Conservation (phyloP, 2,888 invertebrate genomes). For the Brachyptera putata region DNA sequence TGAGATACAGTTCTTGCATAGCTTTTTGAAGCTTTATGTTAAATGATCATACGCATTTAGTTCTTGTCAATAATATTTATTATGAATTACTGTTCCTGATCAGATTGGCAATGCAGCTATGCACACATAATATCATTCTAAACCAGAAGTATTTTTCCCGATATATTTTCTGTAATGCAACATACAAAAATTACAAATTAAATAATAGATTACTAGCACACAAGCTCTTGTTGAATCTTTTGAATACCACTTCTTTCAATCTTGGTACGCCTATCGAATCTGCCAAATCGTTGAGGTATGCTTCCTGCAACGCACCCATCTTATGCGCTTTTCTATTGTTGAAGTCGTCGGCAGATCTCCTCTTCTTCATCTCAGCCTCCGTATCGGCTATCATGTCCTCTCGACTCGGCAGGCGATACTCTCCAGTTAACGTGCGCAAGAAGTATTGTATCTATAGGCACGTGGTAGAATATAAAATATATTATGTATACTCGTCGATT, state of each 20-base stretch:
- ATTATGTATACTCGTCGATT: too few species aligned
- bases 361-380: conserved; percentile 54
- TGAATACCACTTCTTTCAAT: not conserved
- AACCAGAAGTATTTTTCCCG: too few species aligned
- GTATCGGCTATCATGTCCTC: conserved; percentile 61
- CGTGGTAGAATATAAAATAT: too few species aligned
- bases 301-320: conserved; percentile 63
- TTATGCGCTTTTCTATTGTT: conserved; percentile 73
- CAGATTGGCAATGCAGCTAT: too few species aligned
- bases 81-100: too few species aligned
- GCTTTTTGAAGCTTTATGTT: too few species aligned
- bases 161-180: too few species aligned
- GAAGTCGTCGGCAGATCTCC: conserved; percentile 57
- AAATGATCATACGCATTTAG: too few species aligned
- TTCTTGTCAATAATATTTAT: too few species aligned
- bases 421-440: conserved; percentile 59
- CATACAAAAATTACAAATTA: too few species aligned
- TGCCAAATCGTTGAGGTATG: not conserved
- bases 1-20: too few species aligned
- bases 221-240: not conserved
- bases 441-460: conserved; percentile 64
- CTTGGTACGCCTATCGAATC: not conserved
- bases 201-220: not conserved
- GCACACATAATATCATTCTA: too few species aligned
- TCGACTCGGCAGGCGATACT: conserved; percentile 56